Conservation (phyloP, 1,140 invertebrate genomes). For the Pantala flavescens region DNA sequence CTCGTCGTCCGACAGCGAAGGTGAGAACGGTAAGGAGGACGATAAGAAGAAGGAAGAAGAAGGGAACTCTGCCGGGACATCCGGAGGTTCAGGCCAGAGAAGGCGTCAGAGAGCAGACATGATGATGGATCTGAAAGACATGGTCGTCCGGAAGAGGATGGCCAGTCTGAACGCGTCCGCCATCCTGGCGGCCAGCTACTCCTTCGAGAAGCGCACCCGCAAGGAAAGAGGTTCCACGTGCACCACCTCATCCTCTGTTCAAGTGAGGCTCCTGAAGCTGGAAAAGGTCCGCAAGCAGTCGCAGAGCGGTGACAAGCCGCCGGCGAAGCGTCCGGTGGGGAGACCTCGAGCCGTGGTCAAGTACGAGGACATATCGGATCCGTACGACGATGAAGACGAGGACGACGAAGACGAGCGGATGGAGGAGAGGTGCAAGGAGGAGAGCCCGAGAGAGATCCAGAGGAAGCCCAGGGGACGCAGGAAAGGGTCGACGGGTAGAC, state of each 20-base stretch:
- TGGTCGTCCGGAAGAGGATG: slow-evolving; percentile 83
- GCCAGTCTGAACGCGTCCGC: slow-evolving; percentile 86
- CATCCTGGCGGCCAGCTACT: slow-evolving; percentile 81
- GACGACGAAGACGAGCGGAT: not conserved
- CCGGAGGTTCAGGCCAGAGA: slow-evolving; percentile 15
- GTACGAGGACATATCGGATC: slow-evolving; percentile 3
- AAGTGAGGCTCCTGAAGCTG: slow-evolving; percentile 8
- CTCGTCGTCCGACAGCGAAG: slow-evolving; percentile 17
- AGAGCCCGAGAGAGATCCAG: not conserved
- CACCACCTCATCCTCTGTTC: slow-evolving; percentile 21
- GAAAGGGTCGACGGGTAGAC: not conserved
- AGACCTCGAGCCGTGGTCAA: not conserved
- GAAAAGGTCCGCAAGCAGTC: not conserved
- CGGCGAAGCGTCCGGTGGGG: not conserved
- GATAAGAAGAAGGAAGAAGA: slow-evolving; percentile 22
- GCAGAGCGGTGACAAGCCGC: not conserved
- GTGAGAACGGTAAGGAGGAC: slow-evolving; percentile 14
- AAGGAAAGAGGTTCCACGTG: slow-evolving; percentile 23
- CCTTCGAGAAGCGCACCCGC: slow-evolving; percentile 54
- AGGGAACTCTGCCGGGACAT: not conserved
- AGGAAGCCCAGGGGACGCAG: not conserved
- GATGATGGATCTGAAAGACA: slow-evolving; percentile 74
- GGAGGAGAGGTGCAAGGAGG: not conserved
- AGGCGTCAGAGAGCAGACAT: slow-evolving; percentile 50
- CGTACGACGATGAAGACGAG: not conserved